phyloP scores from a whole-genome alignment of 2,797 vertebrate species.

The Benthosema pterotum region DNA sequence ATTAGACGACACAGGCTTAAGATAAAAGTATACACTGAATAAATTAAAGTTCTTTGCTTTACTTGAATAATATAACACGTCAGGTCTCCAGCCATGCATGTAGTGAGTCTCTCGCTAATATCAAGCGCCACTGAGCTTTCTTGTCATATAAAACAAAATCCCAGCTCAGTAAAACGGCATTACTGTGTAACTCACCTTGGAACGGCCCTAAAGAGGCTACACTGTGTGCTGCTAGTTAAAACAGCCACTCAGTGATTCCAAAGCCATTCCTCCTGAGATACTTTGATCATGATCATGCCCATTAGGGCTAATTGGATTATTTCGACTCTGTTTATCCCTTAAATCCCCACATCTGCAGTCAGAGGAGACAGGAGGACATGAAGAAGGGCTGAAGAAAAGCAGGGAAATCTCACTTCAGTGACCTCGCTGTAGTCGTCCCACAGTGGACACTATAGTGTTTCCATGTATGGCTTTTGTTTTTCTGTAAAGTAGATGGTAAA shows the following conservation, averaged over 20 bases:
- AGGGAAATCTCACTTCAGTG: slow-evolving; percentile 18
- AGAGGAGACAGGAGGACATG: slow-evolving; percentile 10
- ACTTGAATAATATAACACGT: not conserved
- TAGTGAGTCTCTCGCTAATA: not conserved
- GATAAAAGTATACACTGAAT: not conserved
- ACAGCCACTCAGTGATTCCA: slow-evolving; percentile 41
- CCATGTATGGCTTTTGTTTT: too few relatives aligned
- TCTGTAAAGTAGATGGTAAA: too few relatives aligned
- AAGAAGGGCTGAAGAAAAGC: slow-evolving; percentile 31
- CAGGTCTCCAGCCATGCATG: not conserved
- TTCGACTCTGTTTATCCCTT: slow-evolving; percentile 69
- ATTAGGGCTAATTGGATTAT: slow-evolving; percentile 73
- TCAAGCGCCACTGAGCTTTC: slow-evolving; percentile 4
- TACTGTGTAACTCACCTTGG: slow-evolving; percentile 47
- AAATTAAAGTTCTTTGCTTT: not conserved
- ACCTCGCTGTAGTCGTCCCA: slow-evolving; percentile 42
- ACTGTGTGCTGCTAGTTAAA: slow-evolving; percentile 34
- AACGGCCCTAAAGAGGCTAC: slow-evolving; percentile 35
- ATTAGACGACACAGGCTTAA: too few relatives aligned
- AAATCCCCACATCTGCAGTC: slow-evolving; percentile 64
- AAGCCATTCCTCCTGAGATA: slow-evolving; percentile 47
- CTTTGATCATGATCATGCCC: slow-evolving; percentile 44
- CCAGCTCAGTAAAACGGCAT: slow-evolving; percentile 1
- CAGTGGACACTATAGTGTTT: not conserved
- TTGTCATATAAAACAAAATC: not conserved